Evolutionary conservation across 1,140 invertebrate genomes (phyloP).

Genomic region (Aphidius ervi): DNA sequence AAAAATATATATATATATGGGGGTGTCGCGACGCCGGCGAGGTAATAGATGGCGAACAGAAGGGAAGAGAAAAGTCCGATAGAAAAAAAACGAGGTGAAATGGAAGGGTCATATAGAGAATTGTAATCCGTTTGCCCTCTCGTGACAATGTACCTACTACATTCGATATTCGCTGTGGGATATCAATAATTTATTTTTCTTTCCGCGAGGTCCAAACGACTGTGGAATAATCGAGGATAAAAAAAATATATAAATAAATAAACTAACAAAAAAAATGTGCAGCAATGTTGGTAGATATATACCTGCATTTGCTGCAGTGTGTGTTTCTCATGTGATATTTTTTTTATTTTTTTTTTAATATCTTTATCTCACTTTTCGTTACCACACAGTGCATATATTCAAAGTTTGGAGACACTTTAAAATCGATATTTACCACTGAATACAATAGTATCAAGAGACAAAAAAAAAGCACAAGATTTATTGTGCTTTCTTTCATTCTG

Average conservation of each 20-base stretch:
- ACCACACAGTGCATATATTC: constrained; percentile 1
- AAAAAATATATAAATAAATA: not conserved
- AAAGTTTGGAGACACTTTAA: constrained; percentile 5
- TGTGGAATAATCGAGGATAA: constrained; percentile 11
- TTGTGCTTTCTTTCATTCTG: constrained; percentile 7
- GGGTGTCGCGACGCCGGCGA: too few species aligned
- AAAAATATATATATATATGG: too few species aligned
- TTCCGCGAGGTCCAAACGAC: constrained; percentile 16
- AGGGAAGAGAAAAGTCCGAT: too few species aligned
- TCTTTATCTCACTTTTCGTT: too few species aligned
- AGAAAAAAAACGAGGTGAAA: constrained; percentile 1
- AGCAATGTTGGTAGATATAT: too few species aligned
- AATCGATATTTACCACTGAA: constrained; percentile 17
- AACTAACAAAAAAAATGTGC: not conserved
- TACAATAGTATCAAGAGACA: constrained; percentile 12
- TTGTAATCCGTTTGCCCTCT: constrained; percentile 17
- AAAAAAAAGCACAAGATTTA: constrained; percentile 11
- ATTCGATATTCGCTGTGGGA: not conserved
- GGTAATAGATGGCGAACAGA: too few species aligned
- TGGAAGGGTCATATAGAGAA: not conserved
- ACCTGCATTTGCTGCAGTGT: too few species aligned
- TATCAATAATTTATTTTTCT: constrained; percentile 22
- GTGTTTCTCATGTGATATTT: too few species aligned
- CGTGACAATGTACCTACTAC: constrained; percentile 13
- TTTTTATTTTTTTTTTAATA: too few species aligned